phyloP scores from a whole-genome alignment of 2,797 vertebrate genomes.

The Falco columbarius region DNA sequence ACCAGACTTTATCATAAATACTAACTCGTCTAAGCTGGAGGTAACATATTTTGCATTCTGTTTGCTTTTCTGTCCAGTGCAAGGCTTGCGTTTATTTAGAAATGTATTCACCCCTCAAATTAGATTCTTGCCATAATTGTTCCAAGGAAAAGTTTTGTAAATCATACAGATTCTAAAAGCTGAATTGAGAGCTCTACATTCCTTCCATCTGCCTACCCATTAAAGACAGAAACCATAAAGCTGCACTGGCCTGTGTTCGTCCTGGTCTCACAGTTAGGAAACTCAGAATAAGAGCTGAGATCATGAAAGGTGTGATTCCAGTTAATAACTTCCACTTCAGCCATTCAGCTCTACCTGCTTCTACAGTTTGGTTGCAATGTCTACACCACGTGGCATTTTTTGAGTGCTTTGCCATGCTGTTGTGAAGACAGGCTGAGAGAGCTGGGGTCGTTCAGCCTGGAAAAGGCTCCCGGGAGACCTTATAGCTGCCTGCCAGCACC shows the following conservation, averaged over 20 bases:
- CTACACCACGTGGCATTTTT: neutral
- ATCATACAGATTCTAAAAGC: neutral
- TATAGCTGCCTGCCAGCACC: neutral
- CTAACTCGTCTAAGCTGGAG: neutral
- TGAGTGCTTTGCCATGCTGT: neutral
- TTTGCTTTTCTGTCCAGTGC: neutral
- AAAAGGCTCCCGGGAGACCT: neutral
- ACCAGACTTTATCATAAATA: neutral
- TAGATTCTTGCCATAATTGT: neutral
- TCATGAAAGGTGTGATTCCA: neutral
- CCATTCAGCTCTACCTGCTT: neutral
- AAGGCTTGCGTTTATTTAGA: neutral
- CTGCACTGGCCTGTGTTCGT: neutral
- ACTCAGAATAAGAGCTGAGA: neutral
- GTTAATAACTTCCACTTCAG: neutral
- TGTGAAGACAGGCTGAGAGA: neutral
- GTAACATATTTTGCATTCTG: neutral
- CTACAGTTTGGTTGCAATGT: neutral
- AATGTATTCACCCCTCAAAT: neutral
- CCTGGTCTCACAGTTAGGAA: neutral
- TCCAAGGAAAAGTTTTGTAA: neutral
- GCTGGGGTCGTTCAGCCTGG: neutral
- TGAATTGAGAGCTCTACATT: neutral
- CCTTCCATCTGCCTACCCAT: no score
- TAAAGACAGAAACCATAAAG: neutral